Conservation (phyloP, 2,113 vertebrate genomes). For the Camarhynchus parvulus region DNA sequence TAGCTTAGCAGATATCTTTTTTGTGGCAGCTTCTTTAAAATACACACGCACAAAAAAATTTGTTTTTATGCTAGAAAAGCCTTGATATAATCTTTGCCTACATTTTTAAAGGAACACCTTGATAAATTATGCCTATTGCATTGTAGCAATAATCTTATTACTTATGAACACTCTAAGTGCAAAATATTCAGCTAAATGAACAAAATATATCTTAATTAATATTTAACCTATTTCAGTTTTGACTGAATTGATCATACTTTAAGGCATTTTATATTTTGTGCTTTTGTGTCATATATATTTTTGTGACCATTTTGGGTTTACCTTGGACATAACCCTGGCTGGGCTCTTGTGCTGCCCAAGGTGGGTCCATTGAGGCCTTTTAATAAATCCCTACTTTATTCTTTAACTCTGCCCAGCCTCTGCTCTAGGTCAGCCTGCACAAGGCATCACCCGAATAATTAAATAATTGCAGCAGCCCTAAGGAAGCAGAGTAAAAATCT, state of each 20-base stretch:
- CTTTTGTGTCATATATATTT: not conserved
- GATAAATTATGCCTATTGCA: not conserved
- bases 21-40: not conserved
- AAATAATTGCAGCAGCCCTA: not conserved
- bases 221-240: not conserved
- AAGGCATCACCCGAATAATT: not conserved
- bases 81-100: not conserved
- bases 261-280: not conserved
- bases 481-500: not conserved
- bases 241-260: not conserved
- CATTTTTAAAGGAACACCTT: not conserved
- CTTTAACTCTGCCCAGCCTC: not conserved
- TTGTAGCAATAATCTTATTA: not conserved
- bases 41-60: not conserved
- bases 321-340: not conserved
- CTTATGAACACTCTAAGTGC: not conserved
- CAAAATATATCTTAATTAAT: not conserved
- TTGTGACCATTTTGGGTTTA: not conserved
- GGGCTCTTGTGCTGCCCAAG: not conserved
- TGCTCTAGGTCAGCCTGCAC: not conserved
- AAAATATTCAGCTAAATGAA: not conserved
- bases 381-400: not conserved
- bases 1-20: not conserved
- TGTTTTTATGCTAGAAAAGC: not conserved
- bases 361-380: not conserved